Evolutionary conservation across 2,888 invertebrate species (phyloP), one percentile per base, ranked within the genome.

Genomic region (Drosophila mimetica): DNA sequence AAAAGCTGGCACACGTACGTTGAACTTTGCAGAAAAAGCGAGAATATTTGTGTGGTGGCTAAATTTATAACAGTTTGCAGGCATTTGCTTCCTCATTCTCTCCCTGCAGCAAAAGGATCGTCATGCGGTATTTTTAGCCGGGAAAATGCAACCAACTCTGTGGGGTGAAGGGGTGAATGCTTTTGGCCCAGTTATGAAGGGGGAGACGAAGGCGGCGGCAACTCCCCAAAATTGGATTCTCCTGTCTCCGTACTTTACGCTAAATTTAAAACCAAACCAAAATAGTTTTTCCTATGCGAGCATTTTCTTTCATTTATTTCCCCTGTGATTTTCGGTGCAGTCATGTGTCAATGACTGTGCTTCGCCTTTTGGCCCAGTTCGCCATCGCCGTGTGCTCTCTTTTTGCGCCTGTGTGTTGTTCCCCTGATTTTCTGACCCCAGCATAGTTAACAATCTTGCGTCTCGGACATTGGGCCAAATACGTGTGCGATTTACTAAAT

Each of bases 401-500:
- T 59, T 52, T 18, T 6, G 11, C 9, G 25, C n/a, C n/a, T n/a
- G n/a, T n/a, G n/a, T n/a, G n/a, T n/a, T n/a, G n/a, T 50, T 69
- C 39, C 48, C 55, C 78, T 60, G 55, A 36, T 51, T 37, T 54
- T 60, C 71, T 83, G 88, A 83, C 82, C 88, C 82, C 82, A 88
- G 88, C 88, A 83, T 88, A 88, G 86, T 83, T 82, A 72, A 73
- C 48, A 65, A 55, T 58, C 61, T 87, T 88, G 64, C 74, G 65
- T 64, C 75, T 83, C 86, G 88, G 82, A 82, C 82, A 82, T 82
- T 82, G 82, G 88, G 88, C 82, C 85, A 86, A 72, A 88, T 82
- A 86, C 86, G 88, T 88, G 82, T 85, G 82, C 82, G 82, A 82
- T 79, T 82, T 88, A 88, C 82, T 82, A 88, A 76, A 73, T 88